phyloP scores from a whole-genome alignment of 1,140 invertebrate species.

The Formica selysi region DNA sequence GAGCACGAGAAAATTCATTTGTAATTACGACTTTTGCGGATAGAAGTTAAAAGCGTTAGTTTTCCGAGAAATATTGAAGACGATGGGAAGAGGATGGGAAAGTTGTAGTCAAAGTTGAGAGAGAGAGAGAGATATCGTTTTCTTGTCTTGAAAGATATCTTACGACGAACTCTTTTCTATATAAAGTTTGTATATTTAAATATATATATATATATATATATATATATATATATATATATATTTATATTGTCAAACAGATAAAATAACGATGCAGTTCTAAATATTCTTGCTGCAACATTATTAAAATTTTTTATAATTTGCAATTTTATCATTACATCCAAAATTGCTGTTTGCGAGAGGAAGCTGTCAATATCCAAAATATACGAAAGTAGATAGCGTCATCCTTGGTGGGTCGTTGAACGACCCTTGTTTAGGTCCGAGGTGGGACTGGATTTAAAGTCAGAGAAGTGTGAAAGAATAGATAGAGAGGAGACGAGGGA shows the following conservation, averaged over 20 bases:
- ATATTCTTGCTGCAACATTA: neutral
- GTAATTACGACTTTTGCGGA: conserved; percentile 39
- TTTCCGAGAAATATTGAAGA: conserved; percentile 39
- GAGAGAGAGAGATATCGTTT: conserved; percentile 21
- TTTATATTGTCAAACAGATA: neutral
- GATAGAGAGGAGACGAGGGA: conserved; percentile 41
- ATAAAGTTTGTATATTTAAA: conserved; percentile 26
- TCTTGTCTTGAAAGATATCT: conserved; percentile 28
- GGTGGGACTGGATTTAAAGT: conserved; percentile 50
- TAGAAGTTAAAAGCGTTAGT: conserved; percentile 31
- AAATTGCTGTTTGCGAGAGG: neutral
- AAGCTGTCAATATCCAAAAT: conserved; percentile 1
- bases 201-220: neutral
- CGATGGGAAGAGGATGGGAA: neutral
- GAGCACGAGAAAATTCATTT: conserved; percentile 39
- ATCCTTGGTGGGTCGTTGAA: conserved; percentile 27
- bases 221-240: neutral
- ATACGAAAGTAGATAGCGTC: conserved; percentile 25
- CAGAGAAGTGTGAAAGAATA: conserved; percentile 49
- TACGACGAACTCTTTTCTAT: neutral
- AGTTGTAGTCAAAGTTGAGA: conserved; percentile 21
- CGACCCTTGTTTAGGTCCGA: conserved; percentile 40
- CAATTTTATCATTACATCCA: neutral
- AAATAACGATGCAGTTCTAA: neutral
- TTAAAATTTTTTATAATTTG: neutral